phyloP scores from a whole-genome alignment of 2,113 vertebrate species.

The Athene cunicularia region DNA sequence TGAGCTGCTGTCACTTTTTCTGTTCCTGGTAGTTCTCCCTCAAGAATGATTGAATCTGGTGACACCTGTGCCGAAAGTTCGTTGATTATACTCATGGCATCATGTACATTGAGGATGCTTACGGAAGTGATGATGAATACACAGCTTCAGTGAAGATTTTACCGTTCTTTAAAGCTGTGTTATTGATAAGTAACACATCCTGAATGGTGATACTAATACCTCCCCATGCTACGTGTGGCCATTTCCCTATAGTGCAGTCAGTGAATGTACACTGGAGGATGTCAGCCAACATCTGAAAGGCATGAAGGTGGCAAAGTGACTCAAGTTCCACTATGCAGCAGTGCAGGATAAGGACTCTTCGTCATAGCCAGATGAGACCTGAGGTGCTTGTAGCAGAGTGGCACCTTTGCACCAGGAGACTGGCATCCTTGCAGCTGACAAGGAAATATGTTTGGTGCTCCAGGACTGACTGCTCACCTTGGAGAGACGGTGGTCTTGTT shows the following conservation, averaged over 20 bases:
- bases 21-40: neutral
- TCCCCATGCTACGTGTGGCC: neutral
- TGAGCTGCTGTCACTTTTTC: neutral
- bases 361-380: neutral
- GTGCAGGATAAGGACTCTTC: neutral
- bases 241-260: neutral
- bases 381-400: neutral
- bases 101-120: neutral
- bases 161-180: neutral
- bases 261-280: neutral
- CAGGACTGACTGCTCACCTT: neutral
- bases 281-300: neutral
- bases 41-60: neutral
- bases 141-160: neutral
- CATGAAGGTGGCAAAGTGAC: neutral
- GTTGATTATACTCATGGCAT: neutral
- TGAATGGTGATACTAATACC: neutral
- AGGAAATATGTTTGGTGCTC: neutral
- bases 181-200: neutral
- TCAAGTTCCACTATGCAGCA: fast-evolving
- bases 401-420: neutral
- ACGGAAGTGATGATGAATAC: neutral
- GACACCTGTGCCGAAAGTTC: neutral
- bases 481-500: neutral
- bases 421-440: neutral